Percentiles rank a stretch among this genome's conserved stretches.
Conservation (phyloP, 2,888 invertebrate species). For the Erpobdella octoculata region DNA sequence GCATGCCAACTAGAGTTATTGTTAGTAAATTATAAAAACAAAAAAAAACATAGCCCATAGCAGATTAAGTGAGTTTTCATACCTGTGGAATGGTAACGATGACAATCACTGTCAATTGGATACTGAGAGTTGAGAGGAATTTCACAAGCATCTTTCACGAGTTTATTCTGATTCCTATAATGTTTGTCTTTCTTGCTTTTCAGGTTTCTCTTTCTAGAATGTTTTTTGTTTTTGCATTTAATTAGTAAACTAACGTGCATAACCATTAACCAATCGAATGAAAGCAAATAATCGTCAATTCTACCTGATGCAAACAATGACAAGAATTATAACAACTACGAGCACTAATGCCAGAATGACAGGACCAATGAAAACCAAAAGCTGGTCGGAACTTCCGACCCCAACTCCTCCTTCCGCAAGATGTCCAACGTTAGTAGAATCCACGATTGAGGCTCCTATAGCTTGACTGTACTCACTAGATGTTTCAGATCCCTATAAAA, state of each 20-base stretch:
- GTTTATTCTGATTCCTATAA: neutral
- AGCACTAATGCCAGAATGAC: neutral
- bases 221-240: too few relatives aligned
- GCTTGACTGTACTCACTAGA: slow-evolving; percentile 22
- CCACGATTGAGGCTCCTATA: neutral
- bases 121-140: neutral
- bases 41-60: too few relatives aligned
- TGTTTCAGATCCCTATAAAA: slow-evolving; percentile 13
- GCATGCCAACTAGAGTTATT: too few relatives aligned
- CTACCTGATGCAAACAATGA: slow-evolving; percentile 6
- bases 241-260: too few relatives aligned
- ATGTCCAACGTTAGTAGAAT: neutral
- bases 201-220: neutral
- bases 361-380: neutral
- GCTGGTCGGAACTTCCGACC: neutral
- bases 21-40: too few relatives aligned
- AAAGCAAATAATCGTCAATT: too few relatives aligned
- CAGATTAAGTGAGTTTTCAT: too few relatives aligned
- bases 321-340: slow-evolving; percentile 1
- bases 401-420: neutral
- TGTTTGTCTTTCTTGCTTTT: neutral
- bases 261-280: too few relatives aligned
- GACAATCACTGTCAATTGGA: neutral
- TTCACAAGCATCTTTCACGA: neutral
- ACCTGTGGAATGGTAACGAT: too few relatives aligned